Evolutionary conservation across 2,797 vertebrate genomes (phyloP), one percentile per base, ranked within the genome.

Genomic region (Threskiornis aethiopicus): DNA sequence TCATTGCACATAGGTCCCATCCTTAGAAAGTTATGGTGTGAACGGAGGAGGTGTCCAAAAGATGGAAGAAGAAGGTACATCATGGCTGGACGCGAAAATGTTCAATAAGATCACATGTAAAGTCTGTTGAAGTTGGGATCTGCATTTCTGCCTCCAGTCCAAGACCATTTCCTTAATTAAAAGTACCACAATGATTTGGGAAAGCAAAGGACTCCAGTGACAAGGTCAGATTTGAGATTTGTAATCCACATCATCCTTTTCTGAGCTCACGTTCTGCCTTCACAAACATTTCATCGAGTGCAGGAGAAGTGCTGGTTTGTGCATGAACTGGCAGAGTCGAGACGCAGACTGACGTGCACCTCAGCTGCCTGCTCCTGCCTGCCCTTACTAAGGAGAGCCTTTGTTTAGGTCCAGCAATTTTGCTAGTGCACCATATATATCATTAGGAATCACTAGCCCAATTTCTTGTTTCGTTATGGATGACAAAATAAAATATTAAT

Each of bases 401-500:
- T 37, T n/a, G 6, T n/a, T 84, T 76, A 44, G 46, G 35, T 47
- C 58, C 58, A 84, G 35, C 41, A 47, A 1, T 90, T 69, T 55
- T 66, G 62, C 69, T 59, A 0, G 0, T 58, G 31, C 39, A 22
- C 39, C n/a, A 1, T 44, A 13, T 28, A 28, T 19, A 14, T 46
- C 77, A 4, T 41, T 25, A 49, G 51, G 20, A 89, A 73, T 67
- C 84, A 8, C 47, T 9, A 70, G 15, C 31, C 55, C 70, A 73
- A 95, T 90, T 93, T 51, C 87, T 89, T 29, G 1, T 87, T 93
- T 77, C 84, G 84, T 96, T 94, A 91, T 44, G 71, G 62, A 92
- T 76, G 91, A 47, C 66, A 91, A 91, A 95, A 93, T 96, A 86
- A 96, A 96, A 94, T 72, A 93, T 93, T 84, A 89, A 91, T 92